Base-by-base conservation (phyloP, 2,797 vertebrate species). In the Furcifer pardalis region DNA sequence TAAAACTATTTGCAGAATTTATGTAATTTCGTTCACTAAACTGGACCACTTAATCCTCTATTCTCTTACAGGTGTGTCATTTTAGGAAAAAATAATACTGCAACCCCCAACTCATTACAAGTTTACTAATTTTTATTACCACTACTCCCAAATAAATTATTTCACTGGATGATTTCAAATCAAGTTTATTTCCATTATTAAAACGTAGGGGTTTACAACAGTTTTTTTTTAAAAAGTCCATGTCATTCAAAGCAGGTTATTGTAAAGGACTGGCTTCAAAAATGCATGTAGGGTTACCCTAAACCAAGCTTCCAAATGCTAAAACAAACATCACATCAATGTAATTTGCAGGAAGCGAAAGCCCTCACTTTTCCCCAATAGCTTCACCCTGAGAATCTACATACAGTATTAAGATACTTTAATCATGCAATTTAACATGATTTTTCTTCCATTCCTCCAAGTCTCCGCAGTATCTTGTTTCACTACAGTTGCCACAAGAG, bases 51-150 rank as follows among this genome's bases (percentile, higher is more conserved):
- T 66, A 63, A 5, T 25, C 9, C 32, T 77, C 56, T 49, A 1
- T 42, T 7, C 52, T 17, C 6, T 62, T 27, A 65, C 4, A 73
- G 60, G 40, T 17, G 27, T 56, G 52, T 56, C 52, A 4, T 12
- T n/a, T 44, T 60, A 25, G 40, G n/a, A 46, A 68, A 68, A 85
- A 88, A 62, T 82, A 71, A n/a, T 68, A 85, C 21, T 44, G 0
- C 25, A 32, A 60, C 17, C 74, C 59, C 37, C 30, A 84, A 83
- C 69, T 40, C 88, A 81, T n/a, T 37, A 66, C 62, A 46, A 52
- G 15, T 56, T 40, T 25, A 69, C 27, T 46, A 60, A 42, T 25
- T 63, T 4, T 15, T 40, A n/a, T 42, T 46, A 59, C 63, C 10
- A 49, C 27, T 27, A 79, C 30, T 25, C 40, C 69, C 13, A n/a